Base-by-base conservation (phyloP, 2,888 invertebrate genomes). In the Calameuta pallipes region DNA sequence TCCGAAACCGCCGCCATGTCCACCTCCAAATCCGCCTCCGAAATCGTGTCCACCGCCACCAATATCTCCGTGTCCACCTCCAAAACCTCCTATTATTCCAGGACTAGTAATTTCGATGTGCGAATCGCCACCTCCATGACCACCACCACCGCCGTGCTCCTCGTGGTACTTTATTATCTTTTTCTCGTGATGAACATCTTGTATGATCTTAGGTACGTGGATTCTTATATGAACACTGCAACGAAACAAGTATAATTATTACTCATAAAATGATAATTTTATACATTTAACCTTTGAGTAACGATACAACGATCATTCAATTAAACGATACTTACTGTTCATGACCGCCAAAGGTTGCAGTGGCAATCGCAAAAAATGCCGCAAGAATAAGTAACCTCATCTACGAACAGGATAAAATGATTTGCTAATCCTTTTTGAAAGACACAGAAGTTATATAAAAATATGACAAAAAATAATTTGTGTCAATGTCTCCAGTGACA, bases 171-270 rank as follows among this genome's bases (percentile, higher is more conserved):
- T 83, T 9, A 87, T 71, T n/a, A 86, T 82, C 37, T 88, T 86
- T 34, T 87, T 86, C 69, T 89, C 86, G 37, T 89, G 86, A 23
- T 88, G 83, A 12, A 84, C 79, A 35, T 86, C 81, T 69, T 88
- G 83, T 41, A 75, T 41, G 30, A 80, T 33, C 69, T 80, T 79
- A 9, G 88, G 86, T 31, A 90, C 78, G 77, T 90, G 90, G 76
- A 90, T 90, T 74, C 82, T 86, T 80, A 90, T 90, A 70, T 90
- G 90, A 13, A 90, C 89, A 78, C 90, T 90, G 80, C 11, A 81
- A 79, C 35, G 15, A 68, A 68, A 80, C 76, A 36, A 75, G n/a
- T 75, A 11, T 33, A 6, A 9, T 23, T 56, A 23, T 56, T 56
- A 56, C 6, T 56, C 41, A 56, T 23, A 23, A 56, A 56, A 56